Conservation (phyloP, 2,113 vertebrate genomes). For the Microtus montanus region DNA sequence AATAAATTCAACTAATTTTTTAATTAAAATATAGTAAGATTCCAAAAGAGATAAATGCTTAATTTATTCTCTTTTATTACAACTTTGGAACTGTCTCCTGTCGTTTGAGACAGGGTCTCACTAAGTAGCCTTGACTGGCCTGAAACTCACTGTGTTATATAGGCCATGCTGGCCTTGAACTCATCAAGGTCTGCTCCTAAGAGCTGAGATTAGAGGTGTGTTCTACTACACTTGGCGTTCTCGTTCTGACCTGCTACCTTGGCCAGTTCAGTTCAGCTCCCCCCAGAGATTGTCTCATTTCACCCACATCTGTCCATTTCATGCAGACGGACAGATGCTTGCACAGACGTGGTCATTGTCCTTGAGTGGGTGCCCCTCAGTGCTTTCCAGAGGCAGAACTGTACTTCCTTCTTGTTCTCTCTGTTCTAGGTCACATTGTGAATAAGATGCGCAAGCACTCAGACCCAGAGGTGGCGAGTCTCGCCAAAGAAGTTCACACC, state of each 20-base stretch:
- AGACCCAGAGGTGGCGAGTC: slow-evolving; percentile 89
- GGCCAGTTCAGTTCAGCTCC: neutral
- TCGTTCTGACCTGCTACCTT: neutral
- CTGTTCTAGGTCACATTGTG: slow-evolving; percentile 89
- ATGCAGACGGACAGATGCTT: neutral
- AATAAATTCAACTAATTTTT: slow-evolving; percentile 45
- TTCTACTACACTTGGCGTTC: neutral
- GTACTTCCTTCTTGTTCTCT: neutral
- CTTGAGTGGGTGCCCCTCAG: neutral
- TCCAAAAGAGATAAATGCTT: slow-evolving; percentile 44
- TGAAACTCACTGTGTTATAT: neutral
- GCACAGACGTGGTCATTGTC: neutral
- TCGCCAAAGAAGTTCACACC: slow-evolving; percentile 88
- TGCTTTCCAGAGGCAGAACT: slow-evolving; percentile 18
- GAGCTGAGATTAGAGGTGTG: neutral
- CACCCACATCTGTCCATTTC: neutral
- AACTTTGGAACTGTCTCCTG: slow-evolving; percentile 7
- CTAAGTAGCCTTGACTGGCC: neutral
- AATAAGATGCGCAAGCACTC: slow-evolving; percentile 91
- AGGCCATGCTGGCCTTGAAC: neutral
- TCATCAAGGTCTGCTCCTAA: neutral
- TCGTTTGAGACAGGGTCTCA: neutral
- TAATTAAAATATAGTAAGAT: slow-evolving; percentile 29
- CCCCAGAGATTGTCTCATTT: neutral
- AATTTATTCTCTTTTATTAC: slow-evolving; percentile 53